Evolutionary conservation across 1,140 invertebrate species (phyloP), one percentile per base, ranked within the genome.

Genomic region (Drosophila obscura): DNA sequence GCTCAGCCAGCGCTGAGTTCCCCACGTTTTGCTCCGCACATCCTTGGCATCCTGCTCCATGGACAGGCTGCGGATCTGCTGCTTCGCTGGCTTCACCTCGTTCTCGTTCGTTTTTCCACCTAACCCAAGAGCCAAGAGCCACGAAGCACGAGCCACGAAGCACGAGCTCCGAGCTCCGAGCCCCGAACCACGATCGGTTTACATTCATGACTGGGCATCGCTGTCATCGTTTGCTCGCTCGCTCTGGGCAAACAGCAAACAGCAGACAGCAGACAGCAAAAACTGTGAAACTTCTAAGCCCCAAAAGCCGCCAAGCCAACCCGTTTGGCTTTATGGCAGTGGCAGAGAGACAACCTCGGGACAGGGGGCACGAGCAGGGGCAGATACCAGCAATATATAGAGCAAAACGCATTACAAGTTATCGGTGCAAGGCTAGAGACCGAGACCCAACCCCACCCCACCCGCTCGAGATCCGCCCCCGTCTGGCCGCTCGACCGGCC

Each of bases 121-220:
- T 26, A 26, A 26, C 26, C 5, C 26, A 26, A 5, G 26, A 26
- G 7, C 28, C 6, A 28, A 2, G 6, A 28, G 26, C 26, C 28
- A 7, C 6, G 26, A 28, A 6, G 1, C 5, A 6, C 1, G 5
- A 65, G 22, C 26, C 6, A 5, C 9, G 19, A 65, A 48, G 19
- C 13, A 43, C 48, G 65, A 64, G 65, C 62, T 66, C 46, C 1
- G 5, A 65, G 22, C 26, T 4, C 5, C 9, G 19, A 65, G 41
- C 26, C 8, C 31, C 48, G 65, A 64, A 46, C 28, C 41, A 50
- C 65, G 66, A 69, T 71, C 65, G 67, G 67, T 69, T 69, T 71
- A 58, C 67, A 69, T 71, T 71, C 52, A 53, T 71, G 67, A 71
- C 67, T 69, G 31, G 67, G 67, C 67, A 71, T 71, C 67, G 67